Percentiles rank a stretch among this genome's conserved stretches.
These are phyloP conservation scores for Megastigmus dorsalis DNA, from an alignment of 2,888 invertebrate species.

Conservation along the genomic window DNA sequence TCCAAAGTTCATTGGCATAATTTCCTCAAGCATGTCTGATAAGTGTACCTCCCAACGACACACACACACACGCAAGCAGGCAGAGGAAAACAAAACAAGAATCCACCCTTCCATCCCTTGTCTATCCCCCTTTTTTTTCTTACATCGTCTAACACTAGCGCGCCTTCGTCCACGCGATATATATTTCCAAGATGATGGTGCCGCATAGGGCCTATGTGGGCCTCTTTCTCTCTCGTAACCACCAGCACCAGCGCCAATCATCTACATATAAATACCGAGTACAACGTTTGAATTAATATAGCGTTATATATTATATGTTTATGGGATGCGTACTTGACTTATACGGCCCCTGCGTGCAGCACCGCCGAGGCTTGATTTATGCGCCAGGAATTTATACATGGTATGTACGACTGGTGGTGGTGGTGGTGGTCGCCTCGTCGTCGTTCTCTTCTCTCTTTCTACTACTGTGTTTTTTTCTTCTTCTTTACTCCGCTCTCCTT, in stretches of 20 bases:
- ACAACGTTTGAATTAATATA: constrained; percentile 52
- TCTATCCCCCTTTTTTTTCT: background rate
- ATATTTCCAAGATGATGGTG: too few species aligned
- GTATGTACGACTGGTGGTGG: background rate
- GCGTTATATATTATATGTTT: constrained; percentile 49
- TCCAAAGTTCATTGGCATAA: constrained; percentile 52
- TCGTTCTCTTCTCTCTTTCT: background rate
- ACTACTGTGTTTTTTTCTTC: background rate
- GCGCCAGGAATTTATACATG: constrained; percentile 23
- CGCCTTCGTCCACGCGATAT: background rate
- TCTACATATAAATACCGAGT: constrained; percentile 52
- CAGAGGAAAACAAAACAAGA: background rate
- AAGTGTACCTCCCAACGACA: constrained; percentile 5
- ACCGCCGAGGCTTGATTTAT: constrained; percentile 52
- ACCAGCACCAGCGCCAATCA: constrained; percentile 33
- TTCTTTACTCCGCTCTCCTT: background rate
- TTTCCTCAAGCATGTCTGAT: constrained; percentile 44
- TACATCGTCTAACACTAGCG: too few species aligned
- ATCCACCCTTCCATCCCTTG: background rate
- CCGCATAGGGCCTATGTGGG: too few species aligned
- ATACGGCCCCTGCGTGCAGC: constrained; percentile 21
- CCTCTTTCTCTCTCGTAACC: background rate
- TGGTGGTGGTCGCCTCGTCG: background rate
- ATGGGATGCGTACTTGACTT: constrained; percentile 47
- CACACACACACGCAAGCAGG: too few species aligned